Conservation (phyloP, 2,797 vertebrate genomes). For the Thaleichthys pacificus region DNA sequence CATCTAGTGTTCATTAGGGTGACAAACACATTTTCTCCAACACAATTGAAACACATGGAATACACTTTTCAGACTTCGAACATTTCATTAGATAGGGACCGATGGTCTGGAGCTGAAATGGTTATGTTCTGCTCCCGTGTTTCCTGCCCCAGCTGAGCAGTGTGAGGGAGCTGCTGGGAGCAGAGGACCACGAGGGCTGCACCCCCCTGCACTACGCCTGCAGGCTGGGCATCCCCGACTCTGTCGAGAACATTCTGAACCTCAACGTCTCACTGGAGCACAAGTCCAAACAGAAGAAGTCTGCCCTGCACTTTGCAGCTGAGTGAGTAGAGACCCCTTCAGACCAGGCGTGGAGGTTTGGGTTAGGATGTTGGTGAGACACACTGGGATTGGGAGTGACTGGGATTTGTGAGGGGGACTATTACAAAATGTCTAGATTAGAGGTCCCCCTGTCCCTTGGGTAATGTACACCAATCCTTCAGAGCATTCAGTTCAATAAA, state of each 20-base stretch:
- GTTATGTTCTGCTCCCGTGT: not conserved
- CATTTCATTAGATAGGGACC: too few relatives aligned
- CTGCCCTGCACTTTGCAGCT: constrained; percentile 84
- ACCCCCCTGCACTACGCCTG: constrained; percentile 86
- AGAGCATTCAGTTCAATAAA: not conserved
- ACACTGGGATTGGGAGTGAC: too few relatives aligned
- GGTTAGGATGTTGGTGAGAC: not conserved
- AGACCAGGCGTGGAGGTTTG: not conserved
- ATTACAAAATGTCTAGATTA: too few relatives aligned
- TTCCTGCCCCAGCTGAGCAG: constrained; percentile 31
- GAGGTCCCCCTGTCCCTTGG: too few relatives aligned
- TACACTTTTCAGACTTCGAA: not conserved
- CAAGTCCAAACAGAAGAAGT: constrained; percentile 86
- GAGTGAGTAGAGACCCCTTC: constrained; percentile 69
- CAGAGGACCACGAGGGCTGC: constrained; percentile 83
- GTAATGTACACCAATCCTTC: too few relatives aligned
- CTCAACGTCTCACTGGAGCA: constrained; percentile 81
- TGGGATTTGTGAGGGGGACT: too few relatives aligned
- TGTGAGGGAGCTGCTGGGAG: constrained; percentile 77
- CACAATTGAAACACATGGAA: not conserved
- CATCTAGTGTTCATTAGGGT: constrained; percentile 12
- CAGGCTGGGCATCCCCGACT: constrained; percentile 79
- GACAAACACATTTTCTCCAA: not conserved
- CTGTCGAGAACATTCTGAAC: constrained; percentile 82
- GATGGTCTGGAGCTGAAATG: too few relatives aligned